phyloP scores from a whole-genome alignment of 2,888 invertebrate genomes.

The Sphaerophoria taeniata region DNA sequence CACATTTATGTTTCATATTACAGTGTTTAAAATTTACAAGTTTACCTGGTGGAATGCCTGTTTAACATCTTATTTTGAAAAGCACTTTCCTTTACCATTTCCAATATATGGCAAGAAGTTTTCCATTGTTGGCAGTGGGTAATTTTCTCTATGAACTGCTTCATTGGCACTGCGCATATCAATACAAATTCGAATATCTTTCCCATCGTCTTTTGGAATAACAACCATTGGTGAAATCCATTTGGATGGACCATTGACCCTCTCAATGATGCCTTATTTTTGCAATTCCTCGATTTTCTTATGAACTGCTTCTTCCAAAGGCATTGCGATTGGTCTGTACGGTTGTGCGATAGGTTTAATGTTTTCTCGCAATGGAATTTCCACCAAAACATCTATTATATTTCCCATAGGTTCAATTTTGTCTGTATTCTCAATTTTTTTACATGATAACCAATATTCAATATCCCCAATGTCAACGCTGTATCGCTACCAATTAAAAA shows the following conservation, averaged over 20 bases:
- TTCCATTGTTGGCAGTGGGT: slow-evolving; percentile 39
- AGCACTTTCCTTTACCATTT: slow-evolving; percentile 58
- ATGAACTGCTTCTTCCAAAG: neutral
- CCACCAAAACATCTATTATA: neutral
- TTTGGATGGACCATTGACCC: neutral
- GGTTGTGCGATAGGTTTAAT: neutral
- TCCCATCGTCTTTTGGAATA: neutral
- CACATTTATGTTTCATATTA: neutral
- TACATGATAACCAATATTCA: neutral
- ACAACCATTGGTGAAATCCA: neutral
- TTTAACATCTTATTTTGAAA: slow-evolving; percentile 77
- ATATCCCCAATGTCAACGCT: neutral
- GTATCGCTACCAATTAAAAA: neutral
- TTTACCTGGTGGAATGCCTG: neutral
- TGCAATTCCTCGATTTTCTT: neutral
- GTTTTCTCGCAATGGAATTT: neutral
- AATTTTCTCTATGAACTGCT: slow-evolving; percentile 25
- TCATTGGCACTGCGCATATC: slow-evolving; percentile 22
- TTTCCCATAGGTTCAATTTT: neutral
- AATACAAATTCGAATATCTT: slow-evolving; percentile 21
- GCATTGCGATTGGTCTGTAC: neutral
- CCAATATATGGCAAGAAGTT: slow-evolving; percentile 20
- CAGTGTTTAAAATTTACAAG: too few relatives aligned
- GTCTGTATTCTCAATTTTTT: neutral
- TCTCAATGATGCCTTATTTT: neutral